Conservation (phyloP, 1,140 invertebrate genomes). For the Penaeus chinensis region DNA sequence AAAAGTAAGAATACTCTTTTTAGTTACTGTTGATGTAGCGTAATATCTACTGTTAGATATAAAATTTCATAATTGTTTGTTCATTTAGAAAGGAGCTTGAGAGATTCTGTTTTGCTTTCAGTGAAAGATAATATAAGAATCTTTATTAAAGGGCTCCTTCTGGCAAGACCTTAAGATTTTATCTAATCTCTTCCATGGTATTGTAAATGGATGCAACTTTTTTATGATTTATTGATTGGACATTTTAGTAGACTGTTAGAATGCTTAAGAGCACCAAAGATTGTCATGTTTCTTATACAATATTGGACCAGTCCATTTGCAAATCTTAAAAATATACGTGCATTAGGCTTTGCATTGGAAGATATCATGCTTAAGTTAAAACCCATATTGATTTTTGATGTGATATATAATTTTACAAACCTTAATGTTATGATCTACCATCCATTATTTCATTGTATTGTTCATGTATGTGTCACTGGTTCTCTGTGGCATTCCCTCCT, state of each 20-base stretch:
- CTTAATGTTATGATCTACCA: slow-evolving; percentile 26
- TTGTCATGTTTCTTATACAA: slow-evolving; percentile 43
- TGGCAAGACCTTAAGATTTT: slow-evolving; percentile 31
- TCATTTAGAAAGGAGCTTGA: slow-evolving; percentile 23
- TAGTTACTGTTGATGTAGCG: no score
- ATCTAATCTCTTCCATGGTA: slow-evolving; percentile 31
- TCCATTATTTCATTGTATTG: slow-evolving; percentile 17
- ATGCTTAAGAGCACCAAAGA: slow-evolving; percentile 36
- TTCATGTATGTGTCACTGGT: slow-evolving; percentile 38
- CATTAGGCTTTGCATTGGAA: slow-evolving; percentile 44
- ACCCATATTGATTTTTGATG: slow-evolving; percentile 12
- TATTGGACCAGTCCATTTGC: slow-evolving; percentile 53
- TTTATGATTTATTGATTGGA: slow-evolving; percentile 38
- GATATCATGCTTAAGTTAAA: slow-evolving; percentile 38
- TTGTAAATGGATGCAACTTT: slow-evolving; percentile 23
- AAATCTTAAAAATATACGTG: slow-evolving; percentile 23
- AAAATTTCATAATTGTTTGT: not conserved
- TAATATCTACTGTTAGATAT: slow-evolving; percentile 37
- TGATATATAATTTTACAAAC: slow-evolving; percentile 39
- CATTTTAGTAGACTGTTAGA: slow-evolving; percentile 17
- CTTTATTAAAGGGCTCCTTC: slow-evolving; percentile 35
- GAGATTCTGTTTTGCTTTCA: slow-evolving; percentile 21
- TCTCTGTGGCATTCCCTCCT: slow-evolving; percentile 37
- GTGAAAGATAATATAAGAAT: slow-evolving; percentile 27
- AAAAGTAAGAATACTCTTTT: no score